Evolutionary conservation across 2,113 vertebrate species (phyloP), one percentile per base, ranked within the genome.

Genomic region (Ceratotherium simum): DNA sequence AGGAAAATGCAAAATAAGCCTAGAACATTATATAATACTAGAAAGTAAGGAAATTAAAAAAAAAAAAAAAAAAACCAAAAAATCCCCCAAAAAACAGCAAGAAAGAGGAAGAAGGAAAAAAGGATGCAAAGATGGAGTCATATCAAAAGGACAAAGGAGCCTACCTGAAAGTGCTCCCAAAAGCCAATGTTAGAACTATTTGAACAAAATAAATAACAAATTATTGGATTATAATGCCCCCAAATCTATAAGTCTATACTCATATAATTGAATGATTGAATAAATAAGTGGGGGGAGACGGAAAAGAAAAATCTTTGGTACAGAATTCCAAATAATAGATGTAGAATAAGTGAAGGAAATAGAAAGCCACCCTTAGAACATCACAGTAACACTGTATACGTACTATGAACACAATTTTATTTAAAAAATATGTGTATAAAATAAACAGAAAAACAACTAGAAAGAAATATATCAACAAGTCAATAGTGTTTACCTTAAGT

Each of bases 401-500:
- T 10, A 78, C 31, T 91, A 16, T 75, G 39, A 78, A 93, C 8
- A 58, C 29, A 83, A n/a, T 56, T 95, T 69, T 33, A 75, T 29
- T 72, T 80, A 72, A 9, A 10, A 92, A 69, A 62, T 85, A 62
- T 70, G 18, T 80, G 10, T 67, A 25, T 70, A 81, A 51, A 33
- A 48, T 27, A 39, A 5, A 48, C 46, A 82, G 48, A 20, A 65
- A 82, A 93, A 91, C 48, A 12, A 65, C 4, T 56, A 31, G 23
- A 62, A 76, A 62, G 13, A 60, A 89, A 82, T 46, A 75, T 27
- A 69, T 54, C 39, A 95, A 36, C 27, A 78, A 13, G 20, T 36
- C 90, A 93, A 84, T 46, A 58, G 4, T 88, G 10, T 95, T 95
- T 87, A 67, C 39, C 39, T 69, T 91, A 18, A 78, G 51, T n/a